Evolutionary conservation across 2,888 invertebrate species (phyloP).

Genomic region (Achlya flavicornis): DNA sequence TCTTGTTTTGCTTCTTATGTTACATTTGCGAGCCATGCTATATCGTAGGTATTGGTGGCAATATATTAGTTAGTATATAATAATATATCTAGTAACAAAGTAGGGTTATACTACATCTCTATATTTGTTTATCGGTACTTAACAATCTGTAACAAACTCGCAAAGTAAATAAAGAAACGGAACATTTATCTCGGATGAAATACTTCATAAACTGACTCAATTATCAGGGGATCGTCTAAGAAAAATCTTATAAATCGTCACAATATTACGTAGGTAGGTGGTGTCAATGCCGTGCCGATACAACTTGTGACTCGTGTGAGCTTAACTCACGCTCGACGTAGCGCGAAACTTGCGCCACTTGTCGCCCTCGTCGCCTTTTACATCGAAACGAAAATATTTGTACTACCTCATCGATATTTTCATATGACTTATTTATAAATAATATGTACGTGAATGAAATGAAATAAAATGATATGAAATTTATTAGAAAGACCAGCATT

Average conservation of each 20-base stretch:
- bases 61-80: too few relatives aligned
- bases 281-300: conserved; percentile 32
- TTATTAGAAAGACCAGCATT: too few relatives aligned
- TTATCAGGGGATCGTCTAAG: background rate
- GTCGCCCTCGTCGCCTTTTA: conserved; percentile 24
- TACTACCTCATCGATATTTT: conserved; percentile 4
- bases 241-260: conserved; percentile 9
- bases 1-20: too few relatives aligned
- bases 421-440: conserved; percentile 2
- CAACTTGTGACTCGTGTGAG: conserved; percentile 31
- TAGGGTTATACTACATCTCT: background rate
- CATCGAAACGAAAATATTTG: conserved; percentile 7
- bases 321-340: conserved; percentile 44
- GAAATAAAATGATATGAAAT: too few relatives aligned
- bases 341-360: conserved; percentile 45
- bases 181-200: background rate
- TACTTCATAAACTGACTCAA: conserved; percentile 1
- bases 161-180: conserved; percentile 3
- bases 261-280: conserved; percentile 13
- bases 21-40: too few relatives aligned
- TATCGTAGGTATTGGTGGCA: too few relatives aligned
- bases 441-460: background rate
- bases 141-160: conserved; percentile 1
- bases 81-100: background rate
- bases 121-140: background rate